Evolutionary conservation across 2,888 invertebrate species (phyloP).

Genomic region (Xanthia togata): DNA sequence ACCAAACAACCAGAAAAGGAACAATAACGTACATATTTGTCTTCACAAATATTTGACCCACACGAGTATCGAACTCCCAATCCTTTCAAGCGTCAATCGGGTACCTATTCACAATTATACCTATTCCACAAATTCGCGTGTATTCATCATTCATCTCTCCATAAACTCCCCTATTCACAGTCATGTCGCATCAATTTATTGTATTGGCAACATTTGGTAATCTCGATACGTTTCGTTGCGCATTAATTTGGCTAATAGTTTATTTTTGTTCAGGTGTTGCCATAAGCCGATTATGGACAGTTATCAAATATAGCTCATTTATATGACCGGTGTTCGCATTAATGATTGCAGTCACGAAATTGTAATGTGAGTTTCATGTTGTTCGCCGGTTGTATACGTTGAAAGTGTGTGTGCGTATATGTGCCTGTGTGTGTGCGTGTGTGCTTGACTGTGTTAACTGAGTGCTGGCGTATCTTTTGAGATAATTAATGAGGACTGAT

Average conservation of each 20-base stretch:
- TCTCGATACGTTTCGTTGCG: conserved; percentile 45
- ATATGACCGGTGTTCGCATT: conserved; percentile 49
- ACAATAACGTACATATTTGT: background rate
- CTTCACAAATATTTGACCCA: background rate
- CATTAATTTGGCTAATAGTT: conserved; percentile 64
- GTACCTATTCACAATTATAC: background rate
- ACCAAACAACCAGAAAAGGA: background rate
- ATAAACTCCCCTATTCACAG: conserved; percentile 13
- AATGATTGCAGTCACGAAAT: conserved; percentile 53
- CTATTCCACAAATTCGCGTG: background rate
- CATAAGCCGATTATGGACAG: conserved; percentile 62
- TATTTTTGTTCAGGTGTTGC: conserved; percentile 66
- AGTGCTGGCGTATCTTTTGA: conserved; percentile 1
- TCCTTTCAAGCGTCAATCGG: background rate
- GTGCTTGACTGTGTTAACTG: background rate
- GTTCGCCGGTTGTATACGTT: conserved; percentile 35
- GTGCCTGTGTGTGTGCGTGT: no score
- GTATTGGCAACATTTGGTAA: conserved; percentile 47
- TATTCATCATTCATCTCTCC: background rate
- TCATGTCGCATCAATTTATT: conserved; percentile 51
- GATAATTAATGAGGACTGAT: background rate
- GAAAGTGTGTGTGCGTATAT: background rate
- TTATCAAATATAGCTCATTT: conserved; percentile 63
- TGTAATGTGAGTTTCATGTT: conserved; percentile 49
- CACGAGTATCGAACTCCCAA: background rate